Evolutionary conservation across 2,113 vertebrate species (phyloP).

Genomic region (Xyrauchen texanus): DNA sequence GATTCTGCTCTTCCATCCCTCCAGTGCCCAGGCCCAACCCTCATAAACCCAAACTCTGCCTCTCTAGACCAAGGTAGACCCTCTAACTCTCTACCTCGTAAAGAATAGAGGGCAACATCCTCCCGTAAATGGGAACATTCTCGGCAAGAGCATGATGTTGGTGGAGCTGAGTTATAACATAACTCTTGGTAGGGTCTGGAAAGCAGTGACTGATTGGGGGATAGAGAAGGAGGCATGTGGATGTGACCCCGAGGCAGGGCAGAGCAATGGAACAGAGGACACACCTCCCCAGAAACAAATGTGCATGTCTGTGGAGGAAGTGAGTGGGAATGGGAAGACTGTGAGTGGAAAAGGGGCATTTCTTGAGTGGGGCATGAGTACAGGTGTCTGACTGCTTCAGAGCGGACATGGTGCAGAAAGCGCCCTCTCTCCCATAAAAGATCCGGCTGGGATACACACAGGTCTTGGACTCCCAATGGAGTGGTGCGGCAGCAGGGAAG

Average conservation of each 20-base stretch:
- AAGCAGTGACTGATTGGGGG: conserved; percentile 67
- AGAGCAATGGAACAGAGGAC: conserved; percentile 67
- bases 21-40: conserved; percentile 62
- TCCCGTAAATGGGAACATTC: conserved; percentile 78
- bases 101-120: conserved; percentile 72
- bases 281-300: conserved; percentile 65
- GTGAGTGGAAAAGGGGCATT: conserved; percentile 17
- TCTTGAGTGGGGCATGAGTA: conserved; percentile 73
- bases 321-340: conserved; percentile 58
- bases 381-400: conserved; percentile 67
- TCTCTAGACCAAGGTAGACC: conserved; percentile 50
- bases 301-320: conserved; percentile 67
- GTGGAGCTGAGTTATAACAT: conserved; percentile 66
- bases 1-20: conserved; percentile 56
- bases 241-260: conserved; percentile 61
- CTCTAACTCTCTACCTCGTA: conserved; percentile 69
- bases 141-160: conserved; percentile 74
- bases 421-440: conserved; percentile 51
- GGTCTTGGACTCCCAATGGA: conserved; percentile 29
- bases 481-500: conserved; percentile 36
- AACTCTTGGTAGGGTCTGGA: conserved; percentile 78
- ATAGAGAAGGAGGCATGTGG: conserved; percentile 58
- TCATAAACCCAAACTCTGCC: conserved; percentile 52
- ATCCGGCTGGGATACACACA: conserved; percentile 29
- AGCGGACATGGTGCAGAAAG: conserved; percentile 67